A percentile compares a stretch with the other conserved stretches of the same genome.
These are phyloP conservation scores for Parnassius mnemosyne DNA, from an alignment of 2,888 invertebrate species.

Conservation along the genomic window DNA sequence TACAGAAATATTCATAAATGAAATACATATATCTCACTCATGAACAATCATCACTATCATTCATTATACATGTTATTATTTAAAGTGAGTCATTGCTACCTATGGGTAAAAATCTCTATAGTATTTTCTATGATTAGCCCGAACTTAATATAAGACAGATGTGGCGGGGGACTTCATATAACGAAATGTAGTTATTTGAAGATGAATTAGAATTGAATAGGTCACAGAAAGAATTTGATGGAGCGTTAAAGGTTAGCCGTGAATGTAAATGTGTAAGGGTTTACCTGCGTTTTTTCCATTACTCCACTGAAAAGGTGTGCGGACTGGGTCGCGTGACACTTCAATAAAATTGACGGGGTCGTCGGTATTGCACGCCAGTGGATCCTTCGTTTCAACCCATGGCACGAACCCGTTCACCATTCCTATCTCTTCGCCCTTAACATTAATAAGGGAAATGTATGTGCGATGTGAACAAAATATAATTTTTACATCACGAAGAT, in stretches of 20 bases:
- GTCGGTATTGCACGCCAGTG: slow-evolving; percentile 76
- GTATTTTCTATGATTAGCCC: no score
- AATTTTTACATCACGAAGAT: neutral
- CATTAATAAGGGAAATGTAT: neutral
- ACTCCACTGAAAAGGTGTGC: slow-evolving; percentile 93
- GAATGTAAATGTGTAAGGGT: neutral
- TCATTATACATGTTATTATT: no score
- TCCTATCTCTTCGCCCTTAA: slow-evolving; percentile 87
- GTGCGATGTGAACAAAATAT: no score
- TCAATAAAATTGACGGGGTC: slow-evolving; percentile 80
- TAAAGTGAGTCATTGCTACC: no score
- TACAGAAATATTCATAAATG: no score
- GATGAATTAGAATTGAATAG: no score
- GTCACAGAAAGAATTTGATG: neutral
- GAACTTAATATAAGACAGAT: no score
- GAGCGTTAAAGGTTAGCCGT: neutral
- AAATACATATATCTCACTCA: no score
- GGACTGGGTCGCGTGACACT: slow-evolving; percentile 84
- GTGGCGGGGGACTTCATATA: no score
- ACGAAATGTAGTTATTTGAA: no score
- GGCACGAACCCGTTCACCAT: slow-evolving; percentile 82
- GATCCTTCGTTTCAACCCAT: slow-evolving; percentile 80
- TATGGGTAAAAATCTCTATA: no score
- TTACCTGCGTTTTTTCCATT: slow-evolving; percentile 79
- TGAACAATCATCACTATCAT: no score